These are phyloP conservation scores for Homarus gammarus DNA, from an alignment of 2,888 invertebrate genomes.

Conservation along the genomic window DNA sequence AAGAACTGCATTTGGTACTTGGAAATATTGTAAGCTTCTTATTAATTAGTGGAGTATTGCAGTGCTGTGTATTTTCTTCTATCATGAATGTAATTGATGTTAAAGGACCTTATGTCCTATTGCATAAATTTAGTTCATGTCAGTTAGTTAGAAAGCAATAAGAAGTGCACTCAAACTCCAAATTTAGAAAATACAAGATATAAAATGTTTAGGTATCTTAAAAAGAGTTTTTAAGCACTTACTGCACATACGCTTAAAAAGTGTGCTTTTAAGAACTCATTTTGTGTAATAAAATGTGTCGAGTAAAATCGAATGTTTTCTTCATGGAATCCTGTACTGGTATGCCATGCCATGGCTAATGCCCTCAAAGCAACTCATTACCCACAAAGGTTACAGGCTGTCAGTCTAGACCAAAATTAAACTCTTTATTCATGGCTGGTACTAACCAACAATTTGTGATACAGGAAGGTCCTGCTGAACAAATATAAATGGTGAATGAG, in stretches of 20 bases:
- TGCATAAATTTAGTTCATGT: neutral
- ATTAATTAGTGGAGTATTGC: neutral
- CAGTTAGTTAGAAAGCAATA: neutral
- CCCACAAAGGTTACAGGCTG: no score
- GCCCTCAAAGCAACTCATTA: no score
- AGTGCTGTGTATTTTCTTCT: neutral
- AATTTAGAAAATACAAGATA: neutral
- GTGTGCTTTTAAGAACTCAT: neutral
- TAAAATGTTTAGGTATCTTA: neutral
- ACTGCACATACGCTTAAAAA: neutral
- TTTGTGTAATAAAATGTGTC: slow-evolving; percentile 1
- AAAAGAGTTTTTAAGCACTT: neutral
- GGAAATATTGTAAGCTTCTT: neutral
- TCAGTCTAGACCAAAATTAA: no score
- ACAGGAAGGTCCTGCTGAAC: no score
- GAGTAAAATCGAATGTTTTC: neutral
- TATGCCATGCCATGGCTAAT: no score
- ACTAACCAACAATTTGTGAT: no score
- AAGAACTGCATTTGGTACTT: neutral
- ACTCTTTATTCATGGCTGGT: no score
- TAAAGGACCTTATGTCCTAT: neutral
- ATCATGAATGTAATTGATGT: neutral
- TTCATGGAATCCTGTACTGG: no score
- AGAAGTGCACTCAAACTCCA: neutral
- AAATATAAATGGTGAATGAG: no score